These are phyloP conservation scores for Brachynemurus nebulosus DNA, from an alignment of 2,888 invertebrate species.

Conservation along the genomic window DNA sequence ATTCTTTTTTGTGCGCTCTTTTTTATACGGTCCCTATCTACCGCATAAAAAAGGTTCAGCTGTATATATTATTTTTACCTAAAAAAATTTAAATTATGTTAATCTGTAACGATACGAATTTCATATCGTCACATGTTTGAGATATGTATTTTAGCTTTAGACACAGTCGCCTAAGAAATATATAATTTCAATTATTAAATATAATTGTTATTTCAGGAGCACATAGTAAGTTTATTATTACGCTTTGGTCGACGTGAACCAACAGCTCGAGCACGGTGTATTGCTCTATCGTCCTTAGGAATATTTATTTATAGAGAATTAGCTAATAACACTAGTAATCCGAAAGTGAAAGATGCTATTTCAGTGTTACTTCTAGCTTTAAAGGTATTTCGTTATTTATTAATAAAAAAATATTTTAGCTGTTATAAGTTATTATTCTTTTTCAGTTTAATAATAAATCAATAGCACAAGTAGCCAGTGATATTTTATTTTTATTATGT, in stretches of 20 bases:
- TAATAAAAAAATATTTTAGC: neutral
- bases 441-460: slow-evolving; percentile 64
- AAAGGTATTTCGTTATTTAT: slow-evolving; percentile 43
- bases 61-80: too few relatives aligned
- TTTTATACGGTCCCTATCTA: too few relatives aligned
- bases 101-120: too few relatives aligned
- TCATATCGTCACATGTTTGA: too few relatives aligned
- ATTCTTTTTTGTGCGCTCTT: too few relatives aligned
- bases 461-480: slow-evolving; percentile 74
- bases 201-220: slow-evolving; percentile 57
- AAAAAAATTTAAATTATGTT: too few relatives aligned
- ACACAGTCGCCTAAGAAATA: too few relatives aligned
- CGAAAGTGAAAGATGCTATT: slow-evolving; percentile 51
- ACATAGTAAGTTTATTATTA: slow-evolving; percentile 73
- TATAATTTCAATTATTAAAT: too few relatives aligned
- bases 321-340: slow-evolving; percentile 43
- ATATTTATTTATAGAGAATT: slow-evolving; percentile 56
- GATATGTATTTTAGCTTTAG: too few relatives aligned
- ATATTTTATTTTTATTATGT: slow-evolving; percentile 61
- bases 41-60: too few relatives aligned
- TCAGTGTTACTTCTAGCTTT: slow-evolving; percentile 52
- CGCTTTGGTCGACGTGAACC: slow-evolving; percentile 82
- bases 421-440: neutral
- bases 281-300: slow-evolving; percentile 76
- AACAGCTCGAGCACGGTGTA: slow-evolving; percentile 73